Conservation (phyloP, 2,888 invertebrate species). For the Candidula unifasciata region DNA sequence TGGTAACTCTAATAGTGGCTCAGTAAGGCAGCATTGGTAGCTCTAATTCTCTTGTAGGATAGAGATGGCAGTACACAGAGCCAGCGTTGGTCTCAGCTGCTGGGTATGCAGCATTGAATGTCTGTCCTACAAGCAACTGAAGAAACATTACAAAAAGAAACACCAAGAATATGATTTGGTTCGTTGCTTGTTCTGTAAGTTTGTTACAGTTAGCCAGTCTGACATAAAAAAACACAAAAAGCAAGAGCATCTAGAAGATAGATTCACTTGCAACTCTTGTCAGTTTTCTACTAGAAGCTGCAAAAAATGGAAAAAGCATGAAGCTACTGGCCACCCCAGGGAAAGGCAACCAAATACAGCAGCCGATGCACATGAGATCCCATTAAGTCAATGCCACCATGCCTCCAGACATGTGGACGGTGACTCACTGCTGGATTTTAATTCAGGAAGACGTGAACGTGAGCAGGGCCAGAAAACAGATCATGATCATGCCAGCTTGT, state of each 20-base stretch:
- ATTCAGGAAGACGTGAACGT: too few species aligned
- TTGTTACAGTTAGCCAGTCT: background rate
- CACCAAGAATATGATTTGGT: background rate
- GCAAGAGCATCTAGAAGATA: constrained; percentile 28
- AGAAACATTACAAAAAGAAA: constrained; percentile 12
- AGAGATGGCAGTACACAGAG: too few species aligned
- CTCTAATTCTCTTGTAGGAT: too few species aligned
- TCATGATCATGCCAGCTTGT: too few species aligned
- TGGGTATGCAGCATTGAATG: background rate
- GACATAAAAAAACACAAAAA: constrained; percentile 9
- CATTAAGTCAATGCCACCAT: background rate
- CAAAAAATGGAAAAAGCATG: background rate
- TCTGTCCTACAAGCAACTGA: background rate
- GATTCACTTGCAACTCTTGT: background rate
- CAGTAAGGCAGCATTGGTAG: too few species aligned
- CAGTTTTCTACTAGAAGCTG: background rate
- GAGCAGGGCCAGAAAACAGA: too few species aligned
- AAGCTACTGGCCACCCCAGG: background rate
- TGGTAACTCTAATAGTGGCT: too few species aligned
- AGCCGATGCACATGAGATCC: background rate
- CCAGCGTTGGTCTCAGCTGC: background rate
- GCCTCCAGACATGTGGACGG: too few species aligned
- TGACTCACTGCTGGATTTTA: too few species aligned
- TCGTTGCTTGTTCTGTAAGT: background rate
- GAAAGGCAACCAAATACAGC: background rate